Evolutionary conservation across 2,113 vertebrate genomes (phyloP), one percentile per base, ranked within the genome.

Genomic region (Bubo bubo): DNA sequence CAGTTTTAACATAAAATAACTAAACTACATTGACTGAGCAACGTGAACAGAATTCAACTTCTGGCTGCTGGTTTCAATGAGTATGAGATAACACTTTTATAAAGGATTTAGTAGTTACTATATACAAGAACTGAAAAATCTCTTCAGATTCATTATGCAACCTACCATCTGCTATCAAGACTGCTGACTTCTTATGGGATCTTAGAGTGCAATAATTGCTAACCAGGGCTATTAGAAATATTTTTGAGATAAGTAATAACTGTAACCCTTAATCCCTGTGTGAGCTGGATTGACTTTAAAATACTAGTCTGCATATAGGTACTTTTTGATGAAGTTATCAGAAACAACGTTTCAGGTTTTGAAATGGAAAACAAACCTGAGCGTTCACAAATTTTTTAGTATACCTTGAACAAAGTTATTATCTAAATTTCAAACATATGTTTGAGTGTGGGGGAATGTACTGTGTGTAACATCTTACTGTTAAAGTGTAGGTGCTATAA

Each of bases 1-100:
- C 95, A 98, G 97, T 98, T 98, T 98, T 97, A 98, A 83, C 97
- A 95, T 97, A 97, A 98, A 97, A 96, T 85, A 93, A 81, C 74
- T 93, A 95, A 97, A 96, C 93, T 98, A 98, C 98, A 98, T 98
- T 97, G 98, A 97, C 96, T 98, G 97, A 98, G 97, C 94, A 98
- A 98, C 98, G 96, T 97, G 91, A 94, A 88, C 89, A 92, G 96
- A 83, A 96, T 94, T 93, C 27, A 98, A 98, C 98, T 98, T 94
- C 96, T 98, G 93, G 93, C 92, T 97, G 97, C 88, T 96, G 96
- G 97, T 94, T 97, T 97, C 92, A 96, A 95, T 80, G 97, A 97
- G 98, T 98, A 90, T 89, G 97, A 98, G 98, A 97, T 98, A 90
- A 97, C 96, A 94, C 87, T 95, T 95, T 98, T 98, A 98, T 98